phyloP scores from a whole-genome alignment of 2,888 invertebrate genomes.

The Eupithecia abbreviata region DNA sequence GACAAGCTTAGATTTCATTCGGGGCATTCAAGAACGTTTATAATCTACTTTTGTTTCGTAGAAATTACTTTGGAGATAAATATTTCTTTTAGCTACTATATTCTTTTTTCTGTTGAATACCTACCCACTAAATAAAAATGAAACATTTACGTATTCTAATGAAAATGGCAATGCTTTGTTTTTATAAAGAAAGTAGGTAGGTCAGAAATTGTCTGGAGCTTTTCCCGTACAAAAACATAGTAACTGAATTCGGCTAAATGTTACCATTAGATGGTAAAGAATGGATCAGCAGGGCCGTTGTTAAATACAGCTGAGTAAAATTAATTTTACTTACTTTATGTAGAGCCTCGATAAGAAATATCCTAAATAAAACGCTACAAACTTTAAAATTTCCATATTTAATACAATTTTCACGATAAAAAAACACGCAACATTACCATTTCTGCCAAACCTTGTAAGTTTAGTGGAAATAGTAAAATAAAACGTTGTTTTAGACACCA shows the following conservation, averaged over 20 bases:
- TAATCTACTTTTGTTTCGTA: neutral
- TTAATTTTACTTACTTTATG: too few relatives aligned
- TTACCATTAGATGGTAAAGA: too few relatives aligned
- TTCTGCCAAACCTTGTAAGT: neutral
- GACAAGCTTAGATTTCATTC: conserved; percentile 12
- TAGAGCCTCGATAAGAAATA: neutral
- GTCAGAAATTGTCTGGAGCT: neutral
- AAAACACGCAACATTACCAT: neutral
- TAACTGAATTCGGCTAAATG: too few relatives aligned
- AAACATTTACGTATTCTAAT: neutral
- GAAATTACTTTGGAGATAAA: conserved; percentile 2
- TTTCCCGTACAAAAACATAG: neutral
- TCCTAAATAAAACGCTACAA: neutral
- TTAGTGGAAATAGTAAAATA: neutral
- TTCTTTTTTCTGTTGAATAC: neutral
- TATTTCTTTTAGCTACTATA: neutral
- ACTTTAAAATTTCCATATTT: neutral
- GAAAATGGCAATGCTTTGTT: neutral
- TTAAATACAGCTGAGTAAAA: too few relatives aligned
- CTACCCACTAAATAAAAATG: neutral
- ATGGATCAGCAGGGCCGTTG: too few relatives aligned
- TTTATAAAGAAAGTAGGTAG: neutral
- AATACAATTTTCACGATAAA: neutral
- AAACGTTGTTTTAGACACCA: conserved; percentile 28
- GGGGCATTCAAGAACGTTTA: conserved; percentile 5